Evolutionary conservation across 1,140 invertebrate species (phyloP), one percentile per base, ranked within the genome.

Genomic region (fruit fly (Drosophila melanogaster)): DNA sequence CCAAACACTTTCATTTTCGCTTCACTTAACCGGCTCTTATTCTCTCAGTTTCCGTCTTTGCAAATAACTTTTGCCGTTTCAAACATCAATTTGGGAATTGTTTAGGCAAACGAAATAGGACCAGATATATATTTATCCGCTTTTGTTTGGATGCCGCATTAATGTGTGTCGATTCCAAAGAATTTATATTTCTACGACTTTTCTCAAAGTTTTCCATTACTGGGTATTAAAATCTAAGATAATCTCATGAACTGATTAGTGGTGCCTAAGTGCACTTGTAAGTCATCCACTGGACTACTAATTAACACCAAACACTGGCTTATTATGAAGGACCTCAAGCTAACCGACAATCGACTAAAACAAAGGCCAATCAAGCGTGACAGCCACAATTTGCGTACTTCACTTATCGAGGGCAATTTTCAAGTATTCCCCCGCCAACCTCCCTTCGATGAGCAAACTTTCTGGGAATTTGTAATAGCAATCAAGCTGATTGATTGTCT

Each of bases 401-500:
- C 78, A 56, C 35, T 80, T 69, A 37, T 40, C 35, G 49, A 11
- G 8, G 30, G 35, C 50, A 71, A 61, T 60, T 77, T 65, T 62
- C 79, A 65, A 65, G 56, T 61, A 4, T n/a, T 10, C 41, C 35
- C 35, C n/a, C 33, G 5, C 33, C 6, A 35, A 15, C 15, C 10
- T 10, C 11, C 3, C 10, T 14, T 24, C 12, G 4, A 5, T 43
- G 26, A 5, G 1, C 8, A 46, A 46, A 47, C 24, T 54, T 61
- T 24, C n/a, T 4, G 0, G 10, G 47, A 75, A 56, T 71, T 75
- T 77, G 78, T 51, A 46, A 44, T 41, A 74, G 53, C 71, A 81
- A 78, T 78, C 74, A 60, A 81, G 44, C 73, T 83, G 79, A 81
- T 81, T 83, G 79, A 81, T 81, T 83, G 69, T 58, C 69, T 44